A percentile compares a stretch with the other conserved stretches of the same genome.
These are phyloP conservation scores for Perca schrenkii DNA, from an alignment of 2,113 vertebrate genomes.

Conservation along the genomic window DNA sequence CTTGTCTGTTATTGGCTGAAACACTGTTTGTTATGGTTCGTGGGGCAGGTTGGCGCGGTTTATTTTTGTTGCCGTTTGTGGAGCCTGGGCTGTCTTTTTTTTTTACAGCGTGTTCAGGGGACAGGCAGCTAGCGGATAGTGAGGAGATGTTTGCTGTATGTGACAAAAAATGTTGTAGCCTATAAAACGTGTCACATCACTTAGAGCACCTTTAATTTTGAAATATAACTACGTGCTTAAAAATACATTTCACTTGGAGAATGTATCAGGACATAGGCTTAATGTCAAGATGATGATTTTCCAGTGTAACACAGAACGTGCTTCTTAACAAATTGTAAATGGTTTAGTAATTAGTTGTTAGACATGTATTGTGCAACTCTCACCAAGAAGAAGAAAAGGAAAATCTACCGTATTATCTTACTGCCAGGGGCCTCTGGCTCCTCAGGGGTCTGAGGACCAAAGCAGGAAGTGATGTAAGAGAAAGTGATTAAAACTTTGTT, in stretches of 20 bases:
- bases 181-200: too few species aligned
- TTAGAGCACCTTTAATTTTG: neutral
- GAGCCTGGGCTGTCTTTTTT: too few species aligned
- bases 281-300: neutral
- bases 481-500: constrained; percentile 35
- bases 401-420: neutral
- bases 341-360: neutral
- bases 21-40: too few species aligned
- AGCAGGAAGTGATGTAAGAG: constrained; percentile 47
- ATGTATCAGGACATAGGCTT: neutral
- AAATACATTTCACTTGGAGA: neutral
- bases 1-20: too few species aligned
- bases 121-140: too few species aligned
- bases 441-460: neutral
- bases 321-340: neutral
- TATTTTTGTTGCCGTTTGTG: too few species aligned
- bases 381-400: neutral
- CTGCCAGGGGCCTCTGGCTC: neutral
- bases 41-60: too few species aligned
- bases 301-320: neutral
- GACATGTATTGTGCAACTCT: neutral
- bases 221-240: neutral
- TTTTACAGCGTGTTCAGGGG: too few species aligned
- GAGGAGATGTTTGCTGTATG: too few species aligned
- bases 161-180: too few species aligned